phyloP scores from a whole-genome alignment of 2,888 invertebrate genomes.

The Papilio demoleus region DNA sequence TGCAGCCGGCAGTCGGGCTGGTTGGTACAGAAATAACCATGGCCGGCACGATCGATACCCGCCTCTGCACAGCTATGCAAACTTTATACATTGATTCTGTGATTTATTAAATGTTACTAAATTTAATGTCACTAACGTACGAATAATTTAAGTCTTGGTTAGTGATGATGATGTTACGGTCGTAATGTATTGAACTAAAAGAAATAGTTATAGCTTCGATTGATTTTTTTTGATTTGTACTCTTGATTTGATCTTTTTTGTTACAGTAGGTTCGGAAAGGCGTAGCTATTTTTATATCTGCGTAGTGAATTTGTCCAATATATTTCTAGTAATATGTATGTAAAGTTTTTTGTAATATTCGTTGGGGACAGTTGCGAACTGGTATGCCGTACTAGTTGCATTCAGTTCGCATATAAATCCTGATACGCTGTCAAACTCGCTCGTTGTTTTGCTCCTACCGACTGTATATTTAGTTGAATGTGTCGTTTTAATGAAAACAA shows the following conservation, averaged over 20 bases:
- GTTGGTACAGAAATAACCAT: conserved; percentile 64
- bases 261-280: background rate
- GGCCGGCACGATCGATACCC: conserved; percentile 55
- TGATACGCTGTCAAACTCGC: conserved; percentile 39
- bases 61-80: conserved; percentile 33
- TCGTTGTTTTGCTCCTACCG: conserved; percentile 22
- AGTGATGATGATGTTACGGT: too few relatives aligned
- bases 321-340: background rate
- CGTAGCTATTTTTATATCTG: background rate
- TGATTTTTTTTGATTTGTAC: too few relatives aligned
- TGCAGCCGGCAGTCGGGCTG: conserved; percentile 55
- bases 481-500: conserved; percentile 37
- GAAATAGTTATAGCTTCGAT: too few relatives aligned
- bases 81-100: conserved; percentile 29
- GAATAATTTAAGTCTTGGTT: too few relatives aligned
- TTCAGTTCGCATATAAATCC: conserved; percentile 44
- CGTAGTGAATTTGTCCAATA: conserved; percentile 3
- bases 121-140: background rate
- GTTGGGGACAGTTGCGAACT: conserved; percentile 31
- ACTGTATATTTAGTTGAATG: conserved; percentile 26
- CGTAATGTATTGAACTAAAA: too few relatives aligned
- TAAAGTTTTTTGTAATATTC: conserved; percentile 39
- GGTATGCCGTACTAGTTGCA: conserved; percentile 32
- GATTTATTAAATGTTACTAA: background rate
- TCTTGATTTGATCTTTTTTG: too few relatives aligned